Base-by-base conservation (phyloP, 2,888 invertebrate genomes). In the Chloroclysta siterata region DNA sequence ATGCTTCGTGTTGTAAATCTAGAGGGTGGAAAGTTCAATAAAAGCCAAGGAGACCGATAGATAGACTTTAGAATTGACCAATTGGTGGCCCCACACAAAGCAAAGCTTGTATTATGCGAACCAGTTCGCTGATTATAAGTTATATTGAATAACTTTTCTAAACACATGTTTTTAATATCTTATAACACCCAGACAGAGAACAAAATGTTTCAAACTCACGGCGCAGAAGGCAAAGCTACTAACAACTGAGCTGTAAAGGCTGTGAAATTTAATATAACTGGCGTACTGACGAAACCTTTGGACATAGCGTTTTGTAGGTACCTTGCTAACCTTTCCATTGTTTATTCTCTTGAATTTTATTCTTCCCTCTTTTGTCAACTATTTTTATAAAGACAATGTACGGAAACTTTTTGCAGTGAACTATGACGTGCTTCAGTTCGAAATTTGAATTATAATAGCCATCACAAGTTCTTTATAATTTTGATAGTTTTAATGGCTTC, bases 1-100 rank as follows among this genome's bases (percentile, higher is more conserved):
- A 62, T 50, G 54, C 53, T 53, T 36, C 22, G 29, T 41, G 39
- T 36, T 56, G 44, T 60, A 60, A 62, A 65, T 54, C 39, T 59
- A 51, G 53, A 53, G 53, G 64, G 52, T 42, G 47, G 47, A 33
- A 60, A 46, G 47, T 65, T 50, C 57, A 56, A 65, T 50, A 56
- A 48, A 47, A 46, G 10, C 15, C 4, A 22, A 22, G 10, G 17
- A 5, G 11, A 46, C n/a, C n/a, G 11, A 46, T 17, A 46, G 46
- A 44, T 22, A 22, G 22, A 22, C 22, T 22, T 22, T 22, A 1
- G 3, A 3, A 22, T 22, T 22, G n/a, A n/a, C n/a, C n/a, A n/a
- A n/a, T n/a, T n/a, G n/a, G n/a, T n/a, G 22, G 22, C 22, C 3
- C 3, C 22, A 22, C 1, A 22, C 1, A 22, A 22, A 22, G 1